Evolutionary conservation across 2,888 invertebrate genomes (phyloP).

Genomic region (Scaeva pyrastri): DNA sequence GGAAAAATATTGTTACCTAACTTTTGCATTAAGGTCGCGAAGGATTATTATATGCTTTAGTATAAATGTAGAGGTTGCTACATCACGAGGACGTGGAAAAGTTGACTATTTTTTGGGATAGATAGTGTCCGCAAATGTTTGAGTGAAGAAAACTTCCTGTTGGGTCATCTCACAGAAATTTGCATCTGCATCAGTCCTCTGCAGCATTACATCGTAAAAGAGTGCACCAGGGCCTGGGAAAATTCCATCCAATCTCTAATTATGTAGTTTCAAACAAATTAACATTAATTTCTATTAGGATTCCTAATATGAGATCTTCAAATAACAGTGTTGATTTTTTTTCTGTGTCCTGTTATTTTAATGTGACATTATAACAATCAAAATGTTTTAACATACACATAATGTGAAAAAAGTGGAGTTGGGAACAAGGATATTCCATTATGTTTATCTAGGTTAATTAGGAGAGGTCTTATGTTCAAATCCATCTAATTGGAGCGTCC

Average conservation of each 20-base stretch:
- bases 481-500: too few species aligned
- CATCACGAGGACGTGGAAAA: slow-evolving; percentile 35
- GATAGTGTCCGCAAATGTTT: slow-evolving; percentile 9
- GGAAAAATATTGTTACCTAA: slow-evolving; percentile 54
- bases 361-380: too few species aligned
- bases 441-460: too few species aligned
- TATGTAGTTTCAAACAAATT: slow-evolving; percentile 83
- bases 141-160: slow-evolving; percentile 23
- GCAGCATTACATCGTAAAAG: background rate
- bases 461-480: too few species aligned
- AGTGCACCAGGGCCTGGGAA: slow-evolving; percentile 19
- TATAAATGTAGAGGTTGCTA: background rate
- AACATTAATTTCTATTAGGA: slow-evolving; percentile 78
- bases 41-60: slow-evolving; percentile 56
- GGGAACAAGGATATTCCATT: too few species aligned
- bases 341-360: too few species aligned
- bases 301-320: slow-evolving; percentile 1
- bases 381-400: too few species aligned
- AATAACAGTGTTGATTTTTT: background rate
- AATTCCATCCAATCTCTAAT: slow-evolving; percentile 79
- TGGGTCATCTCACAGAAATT: background rate
- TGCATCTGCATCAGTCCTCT: background rate
- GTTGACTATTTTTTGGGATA: slow-evolving; percentile 19
- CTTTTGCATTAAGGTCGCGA: slow-evolving; percentile 69
- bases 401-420: too few species aligned